Conservation (phyloP, 2,113 vertebrate species). For the Corythornis madagascariensis region DNA sequence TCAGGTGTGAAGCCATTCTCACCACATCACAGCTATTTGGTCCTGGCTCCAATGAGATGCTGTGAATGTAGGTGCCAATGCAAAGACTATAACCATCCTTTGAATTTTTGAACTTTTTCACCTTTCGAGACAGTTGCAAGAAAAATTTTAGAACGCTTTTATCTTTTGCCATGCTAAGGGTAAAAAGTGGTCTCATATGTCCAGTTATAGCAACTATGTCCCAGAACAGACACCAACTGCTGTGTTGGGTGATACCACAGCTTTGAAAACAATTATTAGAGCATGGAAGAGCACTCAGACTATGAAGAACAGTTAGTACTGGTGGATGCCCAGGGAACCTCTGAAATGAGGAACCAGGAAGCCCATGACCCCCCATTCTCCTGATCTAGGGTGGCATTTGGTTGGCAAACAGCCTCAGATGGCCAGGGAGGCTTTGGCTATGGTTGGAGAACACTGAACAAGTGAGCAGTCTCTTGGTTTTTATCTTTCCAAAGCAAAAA, state of each 20-base stretch:
- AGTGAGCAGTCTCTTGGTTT: neutral
- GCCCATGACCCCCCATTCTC: neutral
- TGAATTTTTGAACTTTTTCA: neutral
- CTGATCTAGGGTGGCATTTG: neutral
- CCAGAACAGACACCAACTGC: neutral
- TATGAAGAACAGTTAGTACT: neutral
- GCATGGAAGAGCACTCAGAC: neutral
- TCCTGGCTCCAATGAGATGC: neutral
- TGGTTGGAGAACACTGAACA: neutral
- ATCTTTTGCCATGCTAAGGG: neutral
- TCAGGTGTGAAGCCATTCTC: neutral
- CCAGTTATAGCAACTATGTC: neutral
- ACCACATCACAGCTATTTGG: neutral
- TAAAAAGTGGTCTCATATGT: neutral
- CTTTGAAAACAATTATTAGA: neutral
- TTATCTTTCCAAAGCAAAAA: neutral
- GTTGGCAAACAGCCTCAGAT: neutral
- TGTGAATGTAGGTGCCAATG: neutral
- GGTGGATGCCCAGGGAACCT: neutral
- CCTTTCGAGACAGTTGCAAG: neutral
- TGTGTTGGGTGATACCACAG: neutral
- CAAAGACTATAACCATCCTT: neutral
- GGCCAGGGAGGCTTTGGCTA: fast-evolving
- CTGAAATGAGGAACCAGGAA: neutral
- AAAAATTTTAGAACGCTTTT: neutral